Evolutionary conservation across 1,140 invertebrate species (phyloP).

Genomic region (Lordiphosa collinella): DNA sequence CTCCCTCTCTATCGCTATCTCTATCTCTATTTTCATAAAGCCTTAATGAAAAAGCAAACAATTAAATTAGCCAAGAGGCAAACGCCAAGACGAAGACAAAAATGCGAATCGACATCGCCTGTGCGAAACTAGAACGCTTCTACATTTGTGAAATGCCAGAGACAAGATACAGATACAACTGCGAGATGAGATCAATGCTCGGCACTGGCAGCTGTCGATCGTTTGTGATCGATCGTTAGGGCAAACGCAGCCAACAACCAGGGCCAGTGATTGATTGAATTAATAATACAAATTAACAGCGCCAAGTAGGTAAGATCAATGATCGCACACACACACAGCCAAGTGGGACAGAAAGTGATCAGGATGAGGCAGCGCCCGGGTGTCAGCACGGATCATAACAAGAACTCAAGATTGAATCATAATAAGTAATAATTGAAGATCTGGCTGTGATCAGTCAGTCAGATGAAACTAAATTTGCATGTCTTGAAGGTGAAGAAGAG

Average conservation of each 20-base stretch:
- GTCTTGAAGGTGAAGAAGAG: too few species aligned
- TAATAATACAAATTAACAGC: conserved; percentile 74
- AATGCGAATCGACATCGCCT: conserved; percentile 57
- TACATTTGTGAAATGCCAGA: conserved; percentile 67
- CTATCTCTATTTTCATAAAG: conserved; percentile 27
- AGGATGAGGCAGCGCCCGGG: conserved; percentile 7
- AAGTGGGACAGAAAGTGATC: conserved; percentile 28
- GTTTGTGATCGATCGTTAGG: conserved; percentile 48
- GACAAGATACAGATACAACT: conserved; percentile 19
- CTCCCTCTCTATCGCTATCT: conserved; percentile 4
- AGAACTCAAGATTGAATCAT: conserved; percentile 8
- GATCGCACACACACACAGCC: conserved; percentile 39
- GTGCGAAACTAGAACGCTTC: conserved; percentile 61
- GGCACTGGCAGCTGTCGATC: conserved; percentile 38
- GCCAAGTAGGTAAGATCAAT: conserved; percentile 73
- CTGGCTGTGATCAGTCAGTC: conserved; percentile 2
- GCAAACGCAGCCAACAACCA: neutral
- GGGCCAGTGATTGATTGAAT: conserved; percentile 67
- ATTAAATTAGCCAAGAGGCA: conserved; percentile 74
- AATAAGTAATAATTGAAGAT: conserved; percentile 19
- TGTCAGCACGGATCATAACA: conserved; percentile 38
- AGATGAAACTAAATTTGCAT: neutral
- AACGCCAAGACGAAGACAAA: conserved; percentile 38
- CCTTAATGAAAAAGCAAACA: conserved; percentile 71
- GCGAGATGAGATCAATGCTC: conserved; percentile 62